phyloP scores from a whole-genome alignment of 2,888 invertebrate species.

The Trisateles emortualis region DNA sequence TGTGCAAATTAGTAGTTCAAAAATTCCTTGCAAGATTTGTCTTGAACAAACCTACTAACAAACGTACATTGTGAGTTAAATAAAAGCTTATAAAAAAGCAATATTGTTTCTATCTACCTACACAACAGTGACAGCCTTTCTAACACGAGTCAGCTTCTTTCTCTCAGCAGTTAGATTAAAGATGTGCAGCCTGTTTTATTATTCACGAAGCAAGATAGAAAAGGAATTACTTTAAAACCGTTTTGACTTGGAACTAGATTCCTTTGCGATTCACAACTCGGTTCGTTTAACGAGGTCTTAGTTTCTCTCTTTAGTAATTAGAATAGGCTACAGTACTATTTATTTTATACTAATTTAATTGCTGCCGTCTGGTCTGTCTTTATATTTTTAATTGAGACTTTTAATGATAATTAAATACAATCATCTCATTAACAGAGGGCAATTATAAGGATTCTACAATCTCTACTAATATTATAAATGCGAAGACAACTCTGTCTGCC shows the following conservation, averaged over 20 bases:
- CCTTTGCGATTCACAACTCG: slow-evolving; percentile 12
- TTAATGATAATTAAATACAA: neutral
- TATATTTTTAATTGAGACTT: neutral
- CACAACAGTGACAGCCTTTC: too few species aligned
- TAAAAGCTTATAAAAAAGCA: too few species aligned
- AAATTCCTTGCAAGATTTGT: too few species aligned
- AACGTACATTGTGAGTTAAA: too few species aligned
- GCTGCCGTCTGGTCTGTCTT: neutral
- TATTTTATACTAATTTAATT: slow-evolving; percentile 24
- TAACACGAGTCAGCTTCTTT: too few species aligned
- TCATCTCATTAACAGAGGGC: neutral
- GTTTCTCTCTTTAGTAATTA: slow-evolving; percentile 17
- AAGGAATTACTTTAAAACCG: neutral
- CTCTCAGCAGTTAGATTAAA: too few species aligned
- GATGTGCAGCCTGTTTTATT: neutral
- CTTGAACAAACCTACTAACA: too few species aligned
- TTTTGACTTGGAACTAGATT: slow-evolving; percentile 4
- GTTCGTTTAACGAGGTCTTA: neutral
- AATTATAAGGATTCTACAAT: neutral
- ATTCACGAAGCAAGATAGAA: neutral
- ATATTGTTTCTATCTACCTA: too few species aligned
- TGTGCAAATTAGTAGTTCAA: too few species aligned
- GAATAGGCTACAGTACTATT: slow-evolving; percentile 24
- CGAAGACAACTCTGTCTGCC: too few species aligned
- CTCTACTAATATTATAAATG: neutral